These are phyloP conservation scores for Tragelaphus strepsiceros DNA, from an alignment of 2,113 vertebrate species.

Conservation along the genomic window DNA sequence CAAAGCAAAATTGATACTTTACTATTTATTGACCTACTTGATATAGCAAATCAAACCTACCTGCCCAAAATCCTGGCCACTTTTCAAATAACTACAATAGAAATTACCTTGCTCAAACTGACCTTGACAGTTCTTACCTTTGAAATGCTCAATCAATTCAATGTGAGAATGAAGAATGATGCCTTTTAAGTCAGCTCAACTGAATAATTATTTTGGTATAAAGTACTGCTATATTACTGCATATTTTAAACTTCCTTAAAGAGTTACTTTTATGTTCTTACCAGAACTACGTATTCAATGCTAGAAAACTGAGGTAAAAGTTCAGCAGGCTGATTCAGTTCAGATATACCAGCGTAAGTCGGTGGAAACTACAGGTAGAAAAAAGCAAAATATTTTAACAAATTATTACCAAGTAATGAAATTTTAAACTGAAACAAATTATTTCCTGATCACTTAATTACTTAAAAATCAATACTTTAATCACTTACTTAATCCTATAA, in stretches of 20 bases:
- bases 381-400: conserved; percentile 16
- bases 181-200: not conserved
- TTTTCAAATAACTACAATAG: not conserved
- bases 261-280: conserved; percentile 71
- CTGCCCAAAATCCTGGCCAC: not conserved
- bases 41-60: not conserved
- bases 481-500: not conserved
- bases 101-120: not conserved
- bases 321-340: conserved; percentile 97
- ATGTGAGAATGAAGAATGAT: not conserved
- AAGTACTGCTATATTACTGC: not conserved
- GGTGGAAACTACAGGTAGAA: conserved; percentile 90
- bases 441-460: conserved; percentile 1
- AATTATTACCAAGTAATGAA: conserved; percentile 34
- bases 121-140: not conserved
- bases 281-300: conserved; percentile 99
- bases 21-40: not conserved
- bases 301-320: conserved; percentile 98
- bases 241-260: conserved; percentile 49
- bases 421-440: conserved; percentile 38
- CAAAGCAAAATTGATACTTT: conserved; percentile 11
- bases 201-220: conserved; percentile 23
- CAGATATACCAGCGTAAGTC: conserved; percentile 97
- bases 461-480: conserved; percentile 4
- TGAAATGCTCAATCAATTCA: not conserved